phyloP scores from a whole-genome alignment of 2,888 invertebrate genomes.

The Polyommatus iphigenia region DNA sequence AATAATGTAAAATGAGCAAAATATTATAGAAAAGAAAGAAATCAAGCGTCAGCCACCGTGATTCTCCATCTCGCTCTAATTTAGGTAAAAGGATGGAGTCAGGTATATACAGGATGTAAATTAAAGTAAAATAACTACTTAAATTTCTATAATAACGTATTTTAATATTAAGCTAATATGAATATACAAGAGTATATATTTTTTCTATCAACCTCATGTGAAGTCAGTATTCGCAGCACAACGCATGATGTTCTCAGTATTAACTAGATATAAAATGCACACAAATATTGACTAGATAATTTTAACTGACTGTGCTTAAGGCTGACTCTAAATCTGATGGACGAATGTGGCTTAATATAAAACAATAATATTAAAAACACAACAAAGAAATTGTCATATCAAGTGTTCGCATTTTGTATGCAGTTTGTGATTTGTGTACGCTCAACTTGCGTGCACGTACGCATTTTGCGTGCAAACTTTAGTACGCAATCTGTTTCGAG shows the following conservation, averaged over 20 bases:
- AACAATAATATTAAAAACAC: not conserved
- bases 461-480: not conserved
- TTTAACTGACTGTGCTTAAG: conserved; percentile 29
- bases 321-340: conserved; percentile 24
- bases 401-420: not conserved
- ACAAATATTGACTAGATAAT: conserved; percentile 47
- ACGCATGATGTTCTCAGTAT: conserved; percentile 59
- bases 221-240: conserved; percentile 41
- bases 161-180: conserved; percentile 31
- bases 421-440: not conserved
- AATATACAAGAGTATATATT: conserved; percentile 35
- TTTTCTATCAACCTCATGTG: conserved; percentile 39
- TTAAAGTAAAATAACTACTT: conserved; percentile 5
- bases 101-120: conserved; percentile 19
- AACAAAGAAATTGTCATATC: not conserved
- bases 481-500: not conserved
- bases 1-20: not conserved
- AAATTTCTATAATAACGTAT: conserved; percentile 27
- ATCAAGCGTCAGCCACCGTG: not conserved
- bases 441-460: not conserved
- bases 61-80: conserved; percentile 26
- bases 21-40: conserved; percentile 3
- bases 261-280: conserved; percentile 46
- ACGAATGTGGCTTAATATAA: conserved; percentile 12
- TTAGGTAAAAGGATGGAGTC: not conserved